Base-by-base conservation (phyloP, 2,888 invertebrate genomes). In the Mylabris sibirica region DNA sequence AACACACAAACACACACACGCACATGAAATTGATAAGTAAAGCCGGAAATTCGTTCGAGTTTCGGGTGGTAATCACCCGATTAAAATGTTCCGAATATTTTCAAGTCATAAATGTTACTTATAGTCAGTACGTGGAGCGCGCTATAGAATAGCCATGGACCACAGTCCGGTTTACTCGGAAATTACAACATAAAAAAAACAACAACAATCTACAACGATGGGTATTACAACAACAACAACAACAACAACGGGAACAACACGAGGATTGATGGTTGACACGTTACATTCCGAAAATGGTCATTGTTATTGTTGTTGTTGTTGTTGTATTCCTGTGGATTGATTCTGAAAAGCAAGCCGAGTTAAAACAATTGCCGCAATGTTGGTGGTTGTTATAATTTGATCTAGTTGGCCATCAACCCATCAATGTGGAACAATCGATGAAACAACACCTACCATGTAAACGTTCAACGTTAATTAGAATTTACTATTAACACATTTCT, bases 371-470 rank as follows among this genome's bases (percentile, higher is more conserved):
- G 44, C 44, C 44, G 44, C 44, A 49, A 17, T 49, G 20, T 49
- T 49, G 44, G 12, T 44, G 20, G 20, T 3, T 20, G 20, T 20
- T 49, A 20, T 11, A 20, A 9, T 49, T 49, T 49, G 49, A 49
- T 49, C 49, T 49, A 49, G 49, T 49, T 49, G 49, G 79, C 75
- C 78, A 77, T 79, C 80, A 80, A 3, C 20, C 44, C 44, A 44
- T 44, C 44, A 44, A 14, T 44, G 20, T 49, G 49, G 49, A 49
- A 49, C 49, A 49, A 49, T 80, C 75, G 71, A 73, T 76, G n/a
- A 78, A 80, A 82, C 82, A 82, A 81, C 82, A 82, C 82, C 82
- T 82, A 75, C 75, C 75, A 77, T 82, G 81, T 82, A 79, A 81
- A 78, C 81, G 77, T 79, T 78, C 80, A 78, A 79, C 78, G 76